phyloP scores from a whole-genome alignment of 2,888 invertebrate species.

The Coelopa pilipes region DNA sequence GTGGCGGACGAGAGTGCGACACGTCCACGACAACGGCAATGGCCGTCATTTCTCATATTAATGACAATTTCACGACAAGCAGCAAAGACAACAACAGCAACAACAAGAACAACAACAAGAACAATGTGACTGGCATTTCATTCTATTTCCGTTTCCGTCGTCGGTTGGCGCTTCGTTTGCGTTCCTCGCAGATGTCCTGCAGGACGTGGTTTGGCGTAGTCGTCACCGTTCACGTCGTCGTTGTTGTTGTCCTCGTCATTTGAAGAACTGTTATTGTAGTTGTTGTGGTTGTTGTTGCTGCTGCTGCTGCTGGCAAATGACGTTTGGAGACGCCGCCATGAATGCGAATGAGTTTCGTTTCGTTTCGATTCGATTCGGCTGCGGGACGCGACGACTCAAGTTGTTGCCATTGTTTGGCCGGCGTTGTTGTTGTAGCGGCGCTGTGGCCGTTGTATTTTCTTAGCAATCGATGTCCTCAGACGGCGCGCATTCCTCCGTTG shows the following conservation, averaged over 20 bases:
- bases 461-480: background rate
- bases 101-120: constrained; percentile 16
- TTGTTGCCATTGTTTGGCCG: background rate
- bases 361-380: constrained; percentile 30
- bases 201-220: background rate
- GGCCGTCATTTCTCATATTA: constrained; percentile 33
- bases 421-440: constrained; percentile 8
- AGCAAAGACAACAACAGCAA: constrained; percentile 43
- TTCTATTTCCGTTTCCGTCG: constrained; percentile 31
- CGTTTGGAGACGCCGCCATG: constrained; percentile 27
- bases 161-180: constrained; percentile 18
- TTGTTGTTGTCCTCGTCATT: constrained; percentile 5
- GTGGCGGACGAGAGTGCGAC: background rate
- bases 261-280: constrained; percentile 20
- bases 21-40: constrained; percentile 30
- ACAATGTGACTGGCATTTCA: constrained; percentile 36
- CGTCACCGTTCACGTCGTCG: background rate
- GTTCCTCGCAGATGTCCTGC: background rate
- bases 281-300: constrained; percentile 33
- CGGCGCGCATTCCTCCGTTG: background rate
- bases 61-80: constrained; percentile 47
- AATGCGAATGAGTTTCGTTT: constrained; percentile 31
- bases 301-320: constrained; percentile 28
- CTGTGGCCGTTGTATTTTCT: constrained; percentile 1
- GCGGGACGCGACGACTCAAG: constrained; percentile 21